Percentiles rank a stretch among this genome's conserved stretches.
phyloP scores from a whole-genome alignment of 2,888 invertebrate species.

The Choreutis nemorana region DNA sequence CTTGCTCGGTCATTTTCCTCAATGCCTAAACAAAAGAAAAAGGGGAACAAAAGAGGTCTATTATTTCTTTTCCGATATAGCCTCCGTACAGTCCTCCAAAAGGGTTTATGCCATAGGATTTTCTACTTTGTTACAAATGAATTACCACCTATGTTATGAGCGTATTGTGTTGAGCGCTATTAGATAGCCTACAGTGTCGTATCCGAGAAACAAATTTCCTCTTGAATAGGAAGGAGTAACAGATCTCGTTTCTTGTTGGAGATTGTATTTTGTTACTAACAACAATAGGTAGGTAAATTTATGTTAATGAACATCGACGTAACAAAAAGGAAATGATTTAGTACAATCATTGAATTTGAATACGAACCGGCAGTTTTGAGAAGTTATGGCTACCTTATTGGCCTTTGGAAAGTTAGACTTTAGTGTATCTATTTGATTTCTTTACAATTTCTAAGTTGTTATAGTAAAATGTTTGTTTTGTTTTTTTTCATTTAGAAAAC shows the following conservation, averaged over 20 bases:
- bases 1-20: constrained; percentile 41
- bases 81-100: too few relatives aligned
- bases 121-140: too few relatives aligned
- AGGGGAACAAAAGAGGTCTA: constrained; percentile 45
- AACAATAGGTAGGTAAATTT: constrained; percentile 65
- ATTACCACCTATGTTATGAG: too few relatives aligned
- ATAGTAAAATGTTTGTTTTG: too few relatives aligned
- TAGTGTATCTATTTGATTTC: too few relatives aligned
- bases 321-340: constrained; percentile 58
- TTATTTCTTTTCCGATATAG: constrained; percentile 63
- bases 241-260: constrained; percentile 35
- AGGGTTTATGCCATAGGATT: too few relatives aligned
- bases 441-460: too few relatives aligned
- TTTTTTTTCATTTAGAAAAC: too few relatives aligned
- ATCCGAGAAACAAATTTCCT: constrained; percentile 55
- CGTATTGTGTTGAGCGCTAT: too few relatives aligned
- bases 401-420: too few relatives aligned
- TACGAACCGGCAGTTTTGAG: constrained; percentile 31
- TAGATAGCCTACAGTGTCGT: constrained; percentile 48
- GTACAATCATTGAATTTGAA: constrained; percentile 43
- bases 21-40: constrained; percentile 27
- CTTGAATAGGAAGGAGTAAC: constrained; percentile 27
- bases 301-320: constrained; percentile 57
- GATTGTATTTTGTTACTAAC: constrained; percentile 40
- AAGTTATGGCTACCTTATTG: too few relatives aligned